These are phyloP conservation scores for Drosophila pallidifrons DNA, from an alignment of 1,140 invertebrate species.

Conservation along the genomic window DNA sequence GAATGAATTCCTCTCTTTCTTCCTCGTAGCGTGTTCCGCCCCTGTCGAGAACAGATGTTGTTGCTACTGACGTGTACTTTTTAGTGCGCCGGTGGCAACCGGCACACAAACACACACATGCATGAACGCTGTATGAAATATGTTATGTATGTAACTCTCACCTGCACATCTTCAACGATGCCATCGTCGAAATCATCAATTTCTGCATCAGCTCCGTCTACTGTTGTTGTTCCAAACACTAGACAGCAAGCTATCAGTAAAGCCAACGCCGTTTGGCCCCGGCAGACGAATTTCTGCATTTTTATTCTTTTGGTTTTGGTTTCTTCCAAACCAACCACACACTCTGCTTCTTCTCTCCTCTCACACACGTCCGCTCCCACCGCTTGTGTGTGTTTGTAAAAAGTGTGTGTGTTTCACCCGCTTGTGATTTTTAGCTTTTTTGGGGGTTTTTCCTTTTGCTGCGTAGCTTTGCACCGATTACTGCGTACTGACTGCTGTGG, in stretches of 20 bases:
- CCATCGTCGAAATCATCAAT: conserved; percentile 77
- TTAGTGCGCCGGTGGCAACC: conserved; percentile 48
- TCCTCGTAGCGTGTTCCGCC: conserved; percentile 2
- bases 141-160: conserved; percentile 22
- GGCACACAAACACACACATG: conserved; percentile 5
- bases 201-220: conserved; percentile 29
- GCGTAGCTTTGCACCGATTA: conserved; percentile 59
- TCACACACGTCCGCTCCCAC: too few species aligned
- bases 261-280: conserved; percentile 62
- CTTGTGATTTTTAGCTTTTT: conserved; percentile 27
- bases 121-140: conserved; percentile 1
- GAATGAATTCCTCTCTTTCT: neutral
- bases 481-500: conserved; percentile 58
- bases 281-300: conserved; percentile 62
- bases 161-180: conserved; percentile 78
- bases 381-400: too few species aligned
- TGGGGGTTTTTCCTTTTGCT: conserved; percentile 14
- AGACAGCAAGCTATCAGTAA: conserved; percentile 49
- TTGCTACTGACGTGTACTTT: conserved; percentile 76
- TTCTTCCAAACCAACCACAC: too few species aligned
- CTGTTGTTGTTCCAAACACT: conserved; percentile 23
- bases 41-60: conserved; percentile 41
- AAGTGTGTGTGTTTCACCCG: conserved; percentile 28
- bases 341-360: too few species aligned
- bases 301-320: conserved; percentile 31